Conservation (phyloP, 1,140 invertebrate genomes). For the Ylistrum balloti region DNA sequence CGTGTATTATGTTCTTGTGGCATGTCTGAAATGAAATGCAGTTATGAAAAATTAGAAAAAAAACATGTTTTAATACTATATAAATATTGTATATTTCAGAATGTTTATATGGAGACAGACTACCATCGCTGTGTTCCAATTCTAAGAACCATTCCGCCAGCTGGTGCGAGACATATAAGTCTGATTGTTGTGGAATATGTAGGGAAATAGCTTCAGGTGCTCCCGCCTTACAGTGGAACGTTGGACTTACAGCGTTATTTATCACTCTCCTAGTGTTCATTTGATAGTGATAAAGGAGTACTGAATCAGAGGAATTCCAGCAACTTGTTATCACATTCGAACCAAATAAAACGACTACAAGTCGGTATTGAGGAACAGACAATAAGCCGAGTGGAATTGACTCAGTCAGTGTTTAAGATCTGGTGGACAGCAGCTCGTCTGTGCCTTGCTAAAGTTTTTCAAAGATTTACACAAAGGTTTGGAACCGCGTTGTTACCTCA, state of each 20-base stretch:
- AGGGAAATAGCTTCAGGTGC: neutral
- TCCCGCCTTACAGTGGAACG: neutral
- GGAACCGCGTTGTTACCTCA: neutral
- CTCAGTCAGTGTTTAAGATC: neutral
- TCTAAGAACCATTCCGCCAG: slow-evolving; percentile 49
- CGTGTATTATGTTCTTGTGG: too few species aligned
- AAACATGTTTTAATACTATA: too few species aligned
- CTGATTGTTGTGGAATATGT: slow-evolving; percentile 48
- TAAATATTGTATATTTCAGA: slow-evolving; percentile 45
- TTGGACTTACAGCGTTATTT: neutral
- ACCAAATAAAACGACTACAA: neutral
- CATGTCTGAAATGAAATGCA: too few species aligned
- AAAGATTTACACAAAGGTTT: neutral
- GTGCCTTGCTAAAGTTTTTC: neutral
- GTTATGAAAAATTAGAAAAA: too few species aligned
- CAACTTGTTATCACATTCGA: neutral
- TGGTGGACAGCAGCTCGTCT: neutral
- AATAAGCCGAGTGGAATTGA: neutral
- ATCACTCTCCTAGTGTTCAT: neutral
- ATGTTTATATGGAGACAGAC: slow-evolving; percentile 63
- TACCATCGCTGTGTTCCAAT: slow-evolving; percentile 56
- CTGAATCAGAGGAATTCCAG: slow-evolving; percentile 21
- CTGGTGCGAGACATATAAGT: slow-evolving; percentile 44
- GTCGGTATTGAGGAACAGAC: neutral
- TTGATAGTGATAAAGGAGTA: neutral